Evolutionary conservation across 2,888 invertebrate genomes (phyloP).

Genomic region (Xanthorhoe spadicearia): DNA sequence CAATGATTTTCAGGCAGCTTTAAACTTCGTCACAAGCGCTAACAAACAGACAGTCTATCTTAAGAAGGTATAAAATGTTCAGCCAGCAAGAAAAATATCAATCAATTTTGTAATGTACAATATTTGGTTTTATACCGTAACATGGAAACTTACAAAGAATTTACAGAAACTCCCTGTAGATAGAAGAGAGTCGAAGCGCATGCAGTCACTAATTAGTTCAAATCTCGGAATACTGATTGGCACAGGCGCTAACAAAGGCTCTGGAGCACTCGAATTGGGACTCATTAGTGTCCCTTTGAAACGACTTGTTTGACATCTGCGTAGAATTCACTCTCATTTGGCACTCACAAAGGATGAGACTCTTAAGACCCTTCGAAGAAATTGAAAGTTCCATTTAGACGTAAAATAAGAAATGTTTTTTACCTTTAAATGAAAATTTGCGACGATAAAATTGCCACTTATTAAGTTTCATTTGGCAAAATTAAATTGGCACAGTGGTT

Average conservation of each 20-base stretch:
- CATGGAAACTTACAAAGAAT: background rate
- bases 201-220: slow-evolving; percentile 46
- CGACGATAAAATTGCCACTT: slow-evolving; percentile 21
- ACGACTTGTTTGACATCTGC: slow-evolving; percentile 59
- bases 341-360: slow-evolving; percentile 58
- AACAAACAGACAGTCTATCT: too few species aligned
- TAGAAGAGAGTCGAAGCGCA: slow-evolving; percentile 27
- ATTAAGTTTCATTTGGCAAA: slow-evolving; percentile 9
- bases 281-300: slow-evolving; percentile 63
- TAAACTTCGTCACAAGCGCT: too few species aligned
- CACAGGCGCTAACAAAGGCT: slow-evolving; percentile 42
- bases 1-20: background rate
- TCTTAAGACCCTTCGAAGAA: slow-evolving; percentile 49
- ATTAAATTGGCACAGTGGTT: slow-evolving; percentile 15
- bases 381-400: slow-evolving; percentile 50
- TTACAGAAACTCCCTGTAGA: slow-evolving; percentile 5
- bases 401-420: slow-evolving; percentile 40
- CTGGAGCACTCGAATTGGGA: slow-evolving; percentile 54
- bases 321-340: slow-evolving; percentile 60
- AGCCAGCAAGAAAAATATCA: too few species aligned
- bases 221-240: slow-evolving; percentile 46
- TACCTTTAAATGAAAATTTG: slow-evolving; percentile 33
- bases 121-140: too few species aligned
- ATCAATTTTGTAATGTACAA: too few species aligned
- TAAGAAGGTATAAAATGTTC: too few species aligned